These are phyloP conservation scores for Dromiciops gliroides DNA, from an alignment of 2,113 vertebrate genomes.

Conservation along the genomic window DNA sequence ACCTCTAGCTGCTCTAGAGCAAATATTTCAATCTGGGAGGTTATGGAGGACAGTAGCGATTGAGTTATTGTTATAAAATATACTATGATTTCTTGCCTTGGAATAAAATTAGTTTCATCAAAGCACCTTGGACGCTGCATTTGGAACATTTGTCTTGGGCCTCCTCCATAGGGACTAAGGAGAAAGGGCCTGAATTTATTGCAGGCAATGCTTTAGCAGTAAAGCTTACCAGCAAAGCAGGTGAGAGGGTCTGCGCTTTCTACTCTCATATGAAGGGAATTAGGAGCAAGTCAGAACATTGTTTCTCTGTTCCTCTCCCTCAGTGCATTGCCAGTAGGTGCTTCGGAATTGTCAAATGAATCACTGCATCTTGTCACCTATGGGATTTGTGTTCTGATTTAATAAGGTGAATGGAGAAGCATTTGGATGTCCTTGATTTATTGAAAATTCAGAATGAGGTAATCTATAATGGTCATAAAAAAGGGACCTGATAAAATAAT, in stretches of 20 bases:
- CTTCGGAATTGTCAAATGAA: not conserved
- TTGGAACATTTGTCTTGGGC: not conserved
- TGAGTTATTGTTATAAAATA: not conserved
- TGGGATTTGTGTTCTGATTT: not conserved
- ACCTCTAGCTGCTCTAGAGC: not conserved
- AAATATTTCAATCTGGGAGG: not conserved
- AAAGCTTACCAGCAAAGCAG: not conserved
- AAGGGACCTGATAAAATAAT: constrained; percentile 3
- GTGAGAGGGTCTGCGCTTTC: not conserved
- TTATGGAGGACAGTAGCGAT: not conserved
- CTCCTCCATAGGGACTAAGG: not conserved
- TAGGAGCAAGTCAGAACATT: not conserved
- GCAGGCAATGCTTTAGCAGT: not conserved
- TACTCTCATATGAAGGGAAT: not conserved
- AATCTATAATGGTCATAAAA: not conserved
- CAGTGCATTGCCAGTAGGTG: not conserved
- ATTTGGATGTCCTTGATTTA: not conserved
- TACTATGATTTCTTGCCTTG: not conserved
- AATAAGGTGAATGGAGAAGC: not conserved
- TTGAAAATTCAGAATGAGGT: constrained; percentile 6
- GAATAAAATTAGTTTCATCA: not conserved
- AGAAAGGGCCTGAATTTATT: not conserved
- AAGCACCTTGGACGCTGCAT: not conserved
- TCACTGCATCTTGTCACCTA: not conserved
- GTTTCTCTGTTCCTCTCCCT: not conserved